A percentile compares a stretch with the other conserved stretches of the same genome.
Evolutionary conservation across 2,888 invertebrate genomes (phyloP).

Genomic region (Brachyptera putata): DNA sequence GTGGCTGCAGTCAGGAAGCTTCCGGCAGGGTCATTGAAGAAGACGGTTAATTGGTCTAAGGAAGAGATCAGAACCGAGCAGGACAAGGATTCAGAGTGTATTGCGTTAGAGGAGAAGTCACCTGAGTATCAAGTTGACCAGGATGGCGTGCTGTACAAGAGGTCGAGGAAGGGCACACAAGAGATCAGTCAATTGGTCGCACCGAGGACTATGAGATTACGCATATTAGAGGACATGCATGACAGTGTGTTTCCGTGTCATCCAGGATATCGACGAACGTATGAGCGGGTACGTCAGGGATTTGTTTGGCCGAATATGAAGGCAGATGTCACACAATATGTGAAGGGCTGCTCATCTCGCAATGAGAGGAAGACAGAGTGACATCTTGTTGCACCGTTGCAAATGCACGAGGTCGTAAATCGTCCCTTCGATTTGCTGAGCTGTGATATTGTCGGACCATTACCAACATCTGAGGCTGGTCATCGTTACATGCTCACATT

Average conservation of each 20-base stretch:
- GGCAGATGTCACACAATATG: conserved; percentile 4
- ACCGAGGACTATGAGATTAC: too few relatives aligned
- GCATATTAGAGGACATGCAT: too few relatives aligned
- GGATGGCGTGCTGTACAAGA: too few relatives aligned
- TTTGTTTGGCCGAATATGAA: conserved; percentile 26
- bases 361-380: conserved; percentile 21
- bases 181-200: too few relatives aligned
- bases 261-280: conserved; percentile 12
- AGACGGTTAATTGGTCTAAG: too few relatives aligned
- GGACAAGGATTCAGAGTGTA: too few relatives aligned
- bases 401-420: not conserved
- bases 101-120: too few relatives aligned
- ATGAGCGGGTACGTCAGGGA: not conserved
- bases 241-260: too few relatives aligned
- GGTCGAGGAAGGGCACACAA: too few relatives aligned
- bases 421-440: conserved; percentile 8
- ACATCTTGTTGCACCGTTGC: conserved; percentile 21
- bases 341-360: conserved; percentile 22
- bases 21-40: too few relatives aligned
- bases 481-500: conserved; percentile 2
- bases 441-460: conserved; percentile 8
- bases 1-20: not conserved
- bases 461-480: not conserved
- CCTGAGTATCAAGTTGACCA: too few relatives aligned
- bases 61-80: too few relatives aligned